Percentiles rank a stretch among this genome's conserved stretches.
These are phyloP conservation scores for Mactra quadrangularis DNA, from an alignment of 1,140 invertebrate genomes.

Conservation along the genomic window DNA sequence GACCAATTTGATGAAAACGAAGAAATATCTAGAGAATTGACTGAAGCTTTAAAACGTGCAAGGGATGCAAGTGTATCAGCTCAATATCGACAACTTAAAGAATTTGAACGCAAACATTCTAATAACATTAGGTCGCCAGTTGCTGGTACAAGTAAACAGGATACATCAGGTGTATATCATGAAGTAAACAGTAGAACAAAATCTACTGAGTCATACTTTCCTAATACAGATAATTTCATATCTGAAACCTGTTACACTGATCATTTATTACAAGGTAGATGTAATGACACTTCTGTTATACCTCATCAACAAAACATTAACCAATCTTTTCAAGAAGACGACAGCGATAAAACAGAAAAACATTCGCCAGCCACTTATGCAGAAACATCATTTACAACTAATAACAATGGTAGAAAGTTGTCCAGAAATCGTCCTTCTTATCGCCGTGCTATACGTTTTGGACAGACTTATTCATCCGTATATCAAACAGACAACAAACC, in stretches of 20 bases:
- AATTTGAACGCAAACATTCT: neutral
- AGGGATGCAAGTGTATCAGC: neutral
- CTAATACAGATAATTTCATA: neutral
- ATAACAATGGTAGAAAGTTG: neutral
- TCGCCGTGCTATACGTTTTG: constrained; percentile 15
- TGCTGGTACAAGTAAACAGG: too few species aligned
- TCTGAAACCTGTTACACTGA: constrained; percentile 14
- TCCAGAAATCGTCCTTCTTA: constrained; percentile 36
- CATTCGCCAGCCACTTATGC: neutral
- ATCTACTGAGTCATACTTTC: constrained; percentile 32
- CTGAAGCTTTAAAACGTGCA: too few species aligned
- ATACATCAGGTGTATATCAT: neutral
- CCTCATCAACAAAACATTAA: constrained; percentile 11
- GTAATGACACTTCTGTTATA: neutral
- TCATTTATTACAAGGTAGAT: constrained; percentile 1
- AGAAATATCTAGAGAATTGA: too few species aligned
- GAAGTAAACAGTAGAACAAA: neutral
- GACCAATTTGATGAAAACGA: neutral
- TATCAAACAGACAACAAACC: neutral
- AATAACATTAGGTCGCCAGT: too few species aligned
- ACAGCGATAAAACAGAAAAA: constrained; percentile 3
- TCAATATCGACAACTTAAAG: neutral
- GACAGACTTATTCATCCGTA: neutral
- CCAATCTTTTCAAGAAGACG: constrained; percentile 22
- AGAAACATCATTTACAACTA: neutral